Percentiles rank a stretch among this genome's conserved stretches.
phyloP scores from a whole-genome alignment of 2,797 vertebrate species.

The Aplochiton taeniatus region DNA sequence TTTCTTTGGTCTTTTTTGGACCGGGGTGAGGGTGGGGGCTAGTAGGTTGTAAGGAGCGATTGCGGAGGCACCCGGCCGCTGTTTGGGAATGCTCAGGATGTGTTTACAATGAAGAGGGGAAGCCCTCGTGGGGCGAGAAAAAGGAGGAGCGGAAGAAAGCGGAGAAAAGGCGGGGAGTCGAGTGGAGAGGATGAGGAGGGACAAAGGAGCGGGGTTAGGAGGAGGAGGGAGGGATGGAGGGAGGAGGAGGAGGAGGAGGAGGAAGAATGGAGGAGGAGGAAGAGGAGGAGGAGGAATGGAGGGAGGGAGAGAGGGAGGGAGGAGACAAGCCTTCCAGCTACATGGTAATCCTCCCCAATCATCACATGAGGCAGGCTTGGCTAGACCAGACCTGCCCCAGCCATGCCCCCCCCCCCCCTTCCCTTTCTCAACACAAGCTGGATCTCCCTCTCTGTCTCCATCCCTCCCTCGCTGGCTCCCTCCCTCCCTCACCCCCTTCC shows the following conservation, averaged over 20 bases:
- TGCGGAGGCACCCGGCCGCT: no score
- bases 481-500: no score
- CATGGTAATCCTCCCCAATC: constrained; percentile 16
- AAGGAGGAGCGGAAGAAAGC: not conserved
- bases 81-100: constrained; percentile 10
- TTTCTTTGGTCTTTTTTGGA: not conserved
- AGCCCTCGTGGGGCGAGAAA: constrained; percentile 12
- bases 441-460: not conserved
- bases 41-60: no score
- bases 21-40: constrained; percentile 6
- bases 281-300: no score
- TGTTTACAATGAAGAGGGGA: constrained; percentile 10
- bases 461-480: not conserved
- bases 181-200: not conserved
- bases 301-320: constrained; percentile 10
- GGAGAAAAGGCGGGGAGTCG: no score
- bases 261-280: constrained; percentile 17
- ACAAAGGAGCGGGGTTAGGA: constrained; percentile 33
- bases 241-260: constrained; percentile 30
- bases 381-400: constrained; percentile 9
- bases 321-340: constrained; percentile 37
- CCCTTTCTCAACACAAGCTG: not conserved
- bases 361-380: constrained; percentile 13
- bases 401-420: not conserved
- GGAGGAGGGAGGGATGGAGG: constrained; percentile 20